Percentiles rank a stretch among this genome's conserved stretches.
phyloP scores from a whole-genome alignment of 2,888 invertebrate genomes.

The Drosophila recens region DNA sequence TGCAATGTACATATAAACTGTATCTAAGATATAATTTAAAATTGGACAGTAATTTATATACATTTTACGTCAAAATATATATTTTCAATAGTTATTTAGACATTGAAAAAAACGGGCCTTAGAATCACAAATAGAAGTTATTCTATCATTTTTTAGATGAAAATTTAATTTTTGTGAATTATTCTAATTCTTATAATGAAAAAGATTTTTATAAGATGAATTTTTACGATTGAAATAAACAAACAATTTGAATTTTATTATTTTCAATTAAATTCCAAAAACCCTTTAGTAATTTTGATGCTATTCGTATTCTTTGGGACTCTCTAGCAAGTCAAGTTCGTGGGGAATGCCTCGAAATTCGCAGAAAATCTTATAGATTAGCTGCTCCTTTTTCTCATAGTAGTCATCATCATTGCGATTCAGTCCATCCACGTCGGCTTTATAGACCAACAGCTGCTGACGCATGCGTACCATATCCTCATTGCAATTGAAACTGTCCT shows the following conservation, averaged over 20 bases:
- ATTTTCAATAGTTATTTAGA: too few relatives aligned
- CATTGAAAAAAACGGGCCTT: too few relatives aligned
- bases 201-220: too few relatives aligned
- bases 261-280: slow-evolving; percentile 24
- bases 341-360: slow-evolving; percentile 41
- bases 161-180: neutral
- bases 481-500: slow-evolving; percentile 15
- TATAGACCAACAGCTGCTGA: slow-evolving; percentile 35
- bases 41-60: too few relatives aligned
- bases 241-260: neutral
- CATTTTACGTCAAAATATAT: too few relatives aligned
- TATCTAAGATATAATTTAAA: too few relatives aligned
- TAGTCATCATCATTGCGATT: slow-evolving; percentile 51
- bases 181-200: too few relatives aligned
- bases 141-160: neutral
- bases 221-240: neutral
- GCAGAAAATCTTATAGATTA: slow-evolving; percentile 67
- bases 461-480: slow-evolving; percentile 47
- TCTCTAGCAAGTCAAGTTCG: slow-evolving; percentile 6
- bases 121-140: neutral
- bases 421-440: slow-evolving; percentile 47
- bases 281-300: too few relatives aligned
- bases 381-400: slow-evolving; percentile 56
- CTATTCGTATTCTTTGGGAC: neutral
- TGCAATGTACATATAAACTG: too few relatives aligned